Evolutionary conservation across 1,140 invertebrate species (phyloP).

Genomic region (Lerema accius): DNA sequence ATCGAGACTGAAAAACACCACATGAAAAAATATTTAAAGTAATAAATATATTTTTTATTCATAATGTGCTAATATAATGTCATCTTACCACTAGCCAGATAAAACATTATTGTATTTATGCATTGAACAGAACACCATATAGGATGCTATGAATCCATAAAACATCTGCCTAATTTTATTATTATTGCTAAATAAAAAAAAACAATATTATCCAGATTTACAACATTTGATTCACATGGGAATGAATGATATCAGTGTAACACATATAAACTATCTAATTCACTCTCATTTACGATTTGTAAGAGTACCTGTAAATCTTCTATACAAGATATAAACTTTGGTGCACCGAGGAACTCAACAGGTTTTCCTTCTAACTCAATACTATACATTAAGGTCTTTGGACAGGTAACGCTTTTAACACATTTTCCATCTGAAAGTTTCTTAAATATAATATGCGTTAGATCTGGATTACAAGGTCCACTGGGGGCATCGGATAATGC

Average conservation of each 20-base stretch:
- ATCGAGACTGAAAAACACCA: background rate
- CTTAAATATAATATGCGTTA: conserved; percentile 75
- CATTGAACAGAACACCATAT: background rate
- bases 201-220: conserved; percentile 34
- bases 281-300: conserved; percentile 79
- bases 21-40: background rate
- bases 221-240: conserved; percentile 31
- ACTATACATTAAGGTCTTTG: conserved; percentile 73
- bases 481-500: background rate
- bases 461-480: conserved; percentile 20
- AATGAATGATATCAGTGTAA: conserved; percentile 51
- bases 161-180: background rate
- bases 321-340: conserved; percentile 73
- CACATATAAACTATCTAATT: conserved; percentile 74
- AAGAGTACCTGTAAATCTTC: conserved; percentile 79
- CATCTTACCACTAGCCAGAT: background rate
- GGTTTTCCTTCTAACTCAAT: conserved; percentile 73
- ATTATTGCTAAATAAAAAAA: conserved; percentile 24
- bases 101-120: background rate
- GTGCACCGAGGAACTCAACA: conserved; percentile 78
- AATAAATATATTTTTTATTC: background rate
- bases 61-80: no score
- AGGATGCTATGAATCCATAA: background rate
- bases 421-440: conserved; percentile 67
- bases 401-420: conserved; percentile 71